Evolutionary conservation across 2,797 vertebrate genomes (phyloP).

Genomic region (Phylloscopus collybita): DNA sequence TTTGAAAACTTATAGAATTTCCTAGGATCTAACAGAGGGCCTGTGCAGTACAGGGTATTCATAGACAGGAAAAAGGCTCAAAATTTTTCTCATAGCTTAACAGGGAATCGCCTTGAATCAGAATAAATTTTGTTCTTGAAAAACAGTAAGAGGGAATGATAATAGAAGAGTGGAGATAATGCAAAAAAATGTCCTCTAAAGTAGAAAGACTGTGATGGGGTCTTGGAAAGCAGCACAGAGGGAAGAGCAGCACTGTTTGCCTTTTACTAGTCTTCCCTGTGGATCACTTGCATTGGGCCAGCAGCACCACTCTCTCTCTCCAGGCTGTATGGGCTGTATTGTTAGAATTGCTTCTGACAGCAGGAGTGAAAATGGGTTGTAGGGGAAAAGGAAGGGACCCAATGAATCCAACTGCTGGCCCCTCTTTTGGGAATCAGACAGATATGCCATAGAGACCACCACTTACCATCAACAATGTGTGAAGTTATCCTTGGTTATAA

Average conservation of each 20-base stretch:
- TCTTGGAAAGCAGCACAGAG: neutral
- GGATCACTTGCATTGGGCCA: neutral
- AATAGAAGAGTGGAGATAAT: neutral
- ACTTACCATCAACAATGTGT: neutral
- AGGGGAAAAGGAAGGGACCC: neutral
- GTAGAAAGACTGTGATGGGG: neutral
- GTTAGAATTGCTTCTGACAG: neutral
- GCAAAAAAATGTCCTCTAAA: neutral
- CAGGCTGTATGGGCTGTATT: neutral
- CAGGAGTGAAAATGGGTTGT: neutral
- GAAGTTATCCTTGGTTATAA: neutral
- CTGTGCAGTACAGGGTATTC: neutral
- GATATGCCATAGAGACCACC: neutral
- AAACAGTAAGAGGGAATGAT: neutral
- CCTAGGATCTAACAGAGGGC: neutral
- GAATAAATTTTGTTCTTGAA: neutral
- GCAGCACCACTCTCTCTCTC: neutral
- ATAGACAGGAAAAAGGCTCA: neutral
- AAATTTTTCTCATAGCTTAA: neutral
- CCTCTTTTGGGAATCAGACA: neutral
- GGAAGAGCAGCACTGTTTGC: neutral
- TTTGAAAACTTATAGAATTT: neutral
- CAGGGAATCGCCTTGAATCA: neutral
- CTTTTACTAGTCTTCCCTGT: neutral
- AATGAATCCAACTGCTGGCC: rapidly evolving